These are phyloP conservation scores for Blastobasis adustella DNA, from an alignment of 2,888 invertebrate species.

Conservation along the genomic window DNA sequence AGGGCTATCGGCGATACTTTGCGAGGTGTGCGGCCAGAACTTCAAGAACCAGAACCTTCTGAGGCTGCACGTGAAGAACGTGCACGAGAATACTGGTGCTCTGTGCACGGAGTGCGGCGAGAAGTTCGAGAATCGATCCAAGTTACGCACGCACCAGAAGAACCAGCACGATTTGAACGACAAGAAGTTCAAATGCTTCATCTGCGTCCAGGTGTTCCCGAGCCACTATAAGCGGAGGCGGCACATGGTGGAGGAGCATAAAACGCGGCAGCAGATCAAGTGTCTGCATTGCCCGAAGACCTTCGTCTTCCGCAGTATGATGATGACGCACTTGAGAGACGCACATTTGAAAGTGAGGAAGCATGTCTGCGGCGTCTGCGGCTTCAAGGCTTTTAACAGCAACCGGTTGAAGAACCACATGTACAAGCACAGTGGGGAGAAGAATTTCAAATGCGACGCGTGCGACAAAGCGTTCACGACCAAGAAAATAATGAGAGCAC, in stretches of 20 bases:
- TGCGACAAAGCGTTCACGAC: constrained; percentile 63
- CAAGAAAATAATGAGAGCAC: constrained; percentile 60
- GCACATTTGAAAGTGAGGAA: constrained; percentile 58
- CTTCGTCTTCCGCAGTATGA: constrained; percentile 61
- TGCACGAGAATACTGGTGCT: constrained; percentile 49
- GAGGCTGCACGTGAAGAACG: constrained; percentile 46
- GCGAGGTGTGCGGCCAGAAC: constrained; percentile 60
- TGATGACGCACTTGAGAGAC: constrained; percentile 61
- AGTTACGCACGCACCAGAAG: constrained; percentile 63
- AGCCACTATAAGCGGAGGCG: constrained; percentile 56
- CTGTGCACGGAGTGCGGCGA: constrained; percentile 60
- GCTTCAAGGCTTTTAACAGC: constrained; percentile 59
- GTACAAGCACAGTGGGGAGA: constrained; percentile 66
- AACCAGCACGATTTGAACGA: constrained; percentile 51
- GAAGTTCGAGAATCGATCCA: constrained; percentile 62
- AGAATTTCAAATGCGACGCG: constrained; percentile 58
- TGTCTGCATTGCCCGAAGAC: constrained; percentile 63
- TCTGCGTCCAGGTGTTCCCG: constrained; percentile 51
- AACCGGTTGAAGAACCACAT: constrained; percentile 68
- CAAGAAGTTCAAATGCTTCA: constrained; percentile 67
- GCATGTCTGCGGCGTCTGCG: constrained; percentile 54
- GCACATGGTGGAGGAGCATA: constrained; percentile 60
- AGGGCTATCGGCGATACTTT: constrained; percentile 53
- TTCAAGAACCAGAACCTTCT: constrained; percentile 52
- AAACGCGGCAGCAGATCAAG: constrained; percentile 53